Evolutionary conservation across 2,113 vertebrate genomes (phyloP), one percentile per base, ranked within the genome.

Genomic region (Corythornis cristatus): DNA sequence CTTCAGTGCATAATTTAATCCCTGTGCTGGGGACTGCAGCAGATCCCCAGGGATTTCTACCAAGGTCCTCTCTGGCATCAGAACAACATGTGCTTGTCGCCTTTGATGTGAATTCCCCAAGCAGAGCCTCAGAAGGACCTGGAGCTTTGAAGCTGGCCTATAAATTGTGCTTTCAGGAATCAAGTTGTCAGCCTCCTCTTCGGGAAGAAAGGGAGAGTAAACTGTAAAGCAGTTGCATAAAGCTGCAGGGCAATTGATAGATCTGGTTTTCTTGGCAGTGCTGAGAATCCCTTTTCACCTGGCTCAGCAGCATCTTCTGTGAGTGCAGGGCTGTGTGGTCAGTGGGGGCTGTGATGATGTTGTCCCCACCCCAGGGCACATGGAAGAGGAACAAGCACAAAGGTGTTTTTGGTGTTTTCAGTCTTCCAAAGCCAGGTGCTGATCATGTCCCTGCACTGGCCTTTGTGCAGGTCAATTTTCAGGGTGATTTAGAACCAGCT

Each of bases 71-170:
- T 83, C 84, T 70, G 90, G 97, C 97, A 96, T 95, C 94, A 96
- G 93, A 97, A 97, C 97, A 97, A 95, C 97, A 92, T 88, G 89
- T 85, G 88, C 45, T 40, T 35, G 4, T 83, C 15, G 13, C 40
- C 97, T 98, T 98, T 98, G 97, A 98, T 98, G 97, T 98, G 96
- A 97, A 93, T 97, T 97, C 97, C 97, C 95, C 95, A 96, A 96
- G 96, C 92, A 86, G 89, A 93, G 96, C 90, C 96, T 96, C 92
- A 96, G 98, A 97, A 96, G 95, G 97, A 96, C 97, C 95, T 80
- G 48, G 42, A 89, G 94, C 98, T 98, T 98, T 98, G 98, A 98
- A 98, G 98, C 96, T 97, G 96, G 93, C 97, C 97, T 97, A 95
- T 97, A 97, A 98, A 97, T 96, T 96, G 97, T 96, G 96, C 97